These are phyloP conservation scores for Nezara viridula DNA, from an alignment of 2,888 invertebrate genomes.

Conservation along the genomic window DNA sequence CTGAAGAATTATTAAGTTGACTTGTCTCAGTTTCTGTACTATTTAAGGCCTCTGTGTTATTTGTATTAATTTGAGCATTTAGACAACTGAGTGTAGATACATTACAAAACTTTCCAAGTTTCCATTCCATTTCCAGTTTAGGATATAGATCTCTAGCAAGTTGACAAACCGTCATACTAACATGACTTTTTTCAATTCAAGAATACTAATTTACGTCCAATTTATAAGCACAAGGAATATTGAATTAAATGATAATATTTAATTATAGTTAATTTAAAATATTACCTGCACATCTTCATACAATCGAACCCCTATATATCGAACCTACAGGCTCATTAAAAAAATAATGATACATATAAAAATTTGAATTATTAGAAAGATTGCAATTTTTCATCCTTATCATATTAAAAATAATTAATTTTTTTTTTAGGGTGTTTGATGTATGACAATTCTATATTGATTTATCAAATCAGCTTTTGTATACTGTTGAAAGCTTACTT, in stretches of 20 bases:
- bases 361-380: too few relatives aligned
- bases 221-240: neutral
- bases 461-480: too few relatives aligned
- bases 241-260: neutral
- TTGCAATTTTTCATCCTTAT: too few relatives aligned
- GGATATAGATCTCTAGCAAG: constrained; percentile 74
- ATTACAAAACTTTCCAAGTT: constrained; percentile 76
- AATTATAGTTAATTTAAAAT: constrained; percentile 1
- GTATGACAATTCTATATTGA: too few relatives aligned
- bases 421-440: too few relatives aligned
- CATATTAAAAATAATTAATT: too few relatives aligned
- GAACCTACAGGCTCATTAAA: too few relatives aligned
- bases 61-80: constrained; percentile 39
- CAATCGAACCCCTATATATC: too few relatives aligned
- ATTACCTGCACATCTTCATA: neutral
- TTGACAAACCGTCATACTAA: constrained; percentile 54
- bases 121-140: constrained; percentile 75
- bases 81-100: constrained; percentile 70
- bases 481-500: too few relatives aligned
- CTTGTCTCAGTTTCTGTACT: constrained; percentile 49
- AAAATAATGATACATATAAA: too few relatives aligned
- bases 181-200: constrained; percentile 31
- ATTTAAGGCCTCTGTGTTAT: constrained; percentile 44
- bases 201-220: constrained; percentile 44
- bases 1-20: constrained; percentile 45